Evolutionary conservation across 2,888 invertebrate genomes (phyloP), one percentile per base, ranked within the genome.

Genomic region (Sycophila texana): DNA sequence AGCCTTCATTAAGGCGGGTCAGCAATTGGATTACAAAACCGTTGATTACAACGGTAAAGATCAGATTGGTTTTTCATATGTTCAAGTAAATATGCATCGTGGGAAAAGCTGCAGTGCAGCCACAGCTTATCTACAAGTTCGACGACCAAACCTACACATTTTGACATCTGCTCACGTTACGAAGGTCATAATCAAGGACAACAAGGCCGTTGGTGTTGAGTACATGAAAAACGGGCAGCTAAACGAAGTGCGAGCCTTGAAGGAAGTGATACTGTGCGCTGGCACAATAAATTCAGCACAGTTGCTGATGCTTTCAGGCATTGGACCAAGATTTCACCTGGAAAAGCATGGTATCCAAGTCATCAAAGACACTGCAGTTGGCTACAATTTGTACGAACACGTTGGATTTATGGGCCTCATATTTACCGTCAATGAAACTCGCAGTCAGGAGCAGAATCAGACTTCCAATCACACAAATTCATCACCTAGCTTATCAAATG

Each of bases 261-360:
- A 92, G 83, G 94, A 94, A 88, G 92, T 93, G 0, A 91, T 94
- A 63, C 84, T 93, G 10, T 94, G 94, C 14, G 95, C 95, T 0
- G 96, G 97, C 0, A 93, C 96, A 0, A 94, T 97, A 82, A 95
- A 95, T 89, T 94, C 96, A 0, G 95, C 97, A 0, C 96, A 97
- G 88, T 87, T 97, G 16, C 85, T 94, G 22, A 93, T 94, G 93
- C 89, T 94, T 1, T 93, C 94, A 0, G 94, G 94, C 0, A 89
- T 95, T 13, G 95, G 95, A 0, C 95, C 95, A 0, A 91, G 89
- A 83, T 89, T 92, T 4, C 94, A 94, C 82, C 87, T 95, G 71
- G 85, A 92, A 80, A 90, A 92, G 2, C 86, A 93, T 1, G 91
- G 91, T 18, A 94, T 95, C 81, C 91, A 92, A 0, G 92, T 94